phyloP scores from a whole-genome alignment of 2,797 vertebrate species.

The Microtus californicus region DNA sequence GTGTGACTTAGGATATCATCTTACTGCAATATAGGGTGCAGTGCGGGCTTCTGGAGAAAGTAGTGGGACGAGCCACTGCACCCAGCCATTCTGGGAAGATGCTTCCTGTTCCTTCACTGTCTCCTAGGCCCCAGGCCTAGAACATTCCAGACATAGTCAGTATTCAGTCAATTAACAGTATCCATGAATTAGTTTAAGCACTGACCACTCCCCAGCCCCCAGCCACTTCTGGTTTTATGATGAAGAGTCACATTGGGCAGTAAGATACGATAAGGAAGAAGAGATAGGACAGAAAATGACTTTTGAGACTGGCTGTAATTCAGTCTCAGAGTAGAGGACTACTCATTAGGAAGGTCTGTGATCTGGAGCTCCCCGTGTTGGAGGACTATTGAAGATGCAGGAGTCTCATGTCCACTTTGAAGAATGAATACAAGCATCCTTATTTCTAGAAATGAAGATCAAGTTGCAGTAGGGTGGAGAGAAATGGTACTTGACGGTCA shows the following conservation, averaged over 20 bases:
- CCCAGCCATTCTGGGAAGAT: background rate
- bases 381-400: background rate
- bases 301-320: background rate
- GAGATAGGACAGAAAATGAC: background rate
- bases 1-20: background rate
- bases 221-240: background rate
- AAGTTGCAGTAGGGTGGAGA: background rate
- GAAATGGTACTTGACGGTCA: background rate
- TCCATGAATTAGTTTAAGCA: background rate
- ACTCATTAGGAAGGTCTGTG: background rate
- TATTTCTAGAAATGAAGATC: background rate
- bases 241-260: background rate
- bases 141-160: background rate
- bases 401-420: background rate
- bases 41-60: background rate
- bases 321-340: background rate
- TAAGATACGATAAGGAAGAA: background rate
- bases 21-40: background rate
- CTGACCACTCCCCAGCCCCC: background rate
- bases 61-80: no score
- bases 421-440: background rate
- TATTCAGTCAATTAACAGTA: background rate
- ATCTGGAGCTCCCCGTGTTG: background rate
- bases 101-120: background rate
- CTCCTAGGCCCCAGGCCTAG: background rate